These are phyloP conservation scores for Leptinotarsa peninsularis DNA, from an alignment of 2,888 invertebrate species.

Conservation along the genomic window DNA sequence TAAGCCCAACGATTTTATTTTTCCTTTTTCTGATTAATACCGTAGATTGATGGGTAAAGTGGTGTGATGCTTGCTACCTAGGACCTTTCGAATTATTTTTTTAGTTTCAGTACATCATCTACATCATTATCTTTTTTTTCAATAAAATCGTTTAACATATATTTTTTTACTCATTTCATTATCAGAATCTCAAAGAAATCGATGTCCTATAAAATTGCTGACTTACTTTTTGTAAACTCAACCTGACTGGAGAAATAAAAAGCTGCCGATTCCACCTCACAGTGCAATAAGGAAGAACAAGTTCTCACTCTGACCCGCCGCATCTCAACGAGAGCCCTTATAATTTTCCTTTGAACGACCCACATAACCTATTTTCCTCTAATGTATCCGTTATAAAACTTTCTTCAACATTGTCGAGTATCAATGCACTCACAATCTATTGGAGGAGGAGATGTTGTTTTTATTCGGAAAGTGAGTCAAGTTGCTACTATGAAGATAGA, in stretches of 20 bases:
- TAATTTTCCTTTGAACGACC: neutral
- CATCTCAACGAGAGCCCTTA: neutral
- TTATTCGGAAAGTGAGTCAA: neutral
- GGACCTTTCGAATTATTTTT: too few relatives aligned
- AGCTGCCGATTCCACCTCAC: neutral
- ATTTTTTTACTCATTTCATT: too few relatives aligned
- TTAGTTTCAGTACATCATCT: too few relatives aligned
- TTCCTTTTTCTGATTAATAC: too few relatives aligned
- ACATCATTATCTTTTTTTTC: too few relatives aligned
- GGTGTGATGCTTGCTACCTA: too few relatives aligned
- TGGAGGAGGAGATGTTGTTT: neutral
- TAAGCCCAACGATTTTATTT: too few relatives aligned
- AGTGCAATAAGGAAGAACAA: neutral
- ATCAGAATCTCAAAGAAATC: too few relatives aligned
- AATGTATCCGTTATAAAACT: slow-evolving; percentile 5
- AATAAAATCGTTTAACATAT: too few relatives aligned
- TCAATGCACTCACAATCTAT: slow-evolving; percentile 2
- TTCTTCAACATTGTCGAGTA: neutral
- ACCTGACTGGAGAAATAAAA: neutral
- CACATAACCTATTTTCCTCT: neutral
- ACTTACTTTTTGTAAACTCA: neutral
- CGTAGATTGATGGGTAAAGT: too few relatives aligned
- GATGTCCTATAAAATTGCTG: neutral
- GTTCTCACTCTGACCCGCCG: neutral
- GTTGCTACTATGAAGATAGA: neutral